Evolutionary conservation across 2,797 vertebrate genomes (phyloP).

Genomic region (Leucoraja ocellata): DNA sequence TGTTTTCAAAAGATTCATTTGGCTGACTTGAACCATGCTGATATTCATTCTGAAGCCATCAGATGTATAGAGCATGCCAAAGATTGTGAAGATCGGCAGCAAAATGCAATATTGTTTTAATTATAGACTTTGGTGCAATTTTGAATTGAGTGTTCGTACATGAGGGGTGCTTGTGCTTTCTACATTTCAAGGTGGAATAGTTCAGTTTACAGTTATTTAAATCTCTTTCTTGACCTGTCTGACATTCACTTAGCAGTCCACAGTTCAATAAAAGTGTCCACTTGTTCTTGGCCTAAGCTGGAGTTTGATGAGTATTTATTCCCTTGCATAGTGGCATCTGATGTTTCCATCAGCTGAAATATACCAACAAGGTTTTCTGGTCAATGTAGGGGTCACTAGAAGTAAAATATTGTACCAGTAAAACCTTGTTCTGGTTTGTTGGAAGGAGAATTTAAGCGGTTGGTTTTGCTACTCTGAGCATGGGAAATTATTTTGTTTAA

Average conservation of each 20-base stretch:
- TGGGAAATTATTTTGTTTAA: background rate
- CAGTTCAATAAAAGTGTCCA: background rate
- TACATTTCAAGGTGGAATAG: background rate
- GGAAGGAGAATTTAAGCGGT: background rate
- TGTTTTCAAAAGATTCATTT: background rate
- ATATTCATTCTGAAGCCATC: background rate
- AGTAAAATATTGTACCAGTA: background rate
- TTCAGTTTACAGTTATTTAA: background rate
- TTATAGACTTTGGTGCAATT: background rate
- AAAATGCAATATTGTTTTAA: background rate
- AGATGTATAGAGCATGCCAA: background rate
- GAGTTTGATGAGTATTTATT: background rate
- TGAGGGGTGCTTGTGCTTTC: background rate
- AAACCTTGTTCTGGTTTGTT: background rate
- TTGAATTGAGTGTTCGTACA: background rate
- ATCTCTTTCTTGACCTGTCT: background rate
- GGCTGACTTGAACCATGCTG: background rate
- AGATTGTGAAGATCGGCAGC: background rate
- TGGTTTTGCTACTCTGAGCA: background rate
- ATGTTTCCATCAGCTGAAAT: slow-evolving; percentile 11
- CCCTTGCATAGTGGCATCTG: background rate
- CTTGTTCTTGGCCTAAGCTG: background rate
- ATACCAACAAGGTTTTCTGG: background rate
- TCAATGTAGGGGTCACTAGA: background rate
- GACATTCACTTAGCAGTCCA: background rate